A percentile compares a stretch with the other conserved stretches of the same genome.
These are phyloP conservation scores for Muschampia plurimacula DNA, from an alignment of 2,888 invertebrate genomes.

Conservation along the genomic window DNA sequence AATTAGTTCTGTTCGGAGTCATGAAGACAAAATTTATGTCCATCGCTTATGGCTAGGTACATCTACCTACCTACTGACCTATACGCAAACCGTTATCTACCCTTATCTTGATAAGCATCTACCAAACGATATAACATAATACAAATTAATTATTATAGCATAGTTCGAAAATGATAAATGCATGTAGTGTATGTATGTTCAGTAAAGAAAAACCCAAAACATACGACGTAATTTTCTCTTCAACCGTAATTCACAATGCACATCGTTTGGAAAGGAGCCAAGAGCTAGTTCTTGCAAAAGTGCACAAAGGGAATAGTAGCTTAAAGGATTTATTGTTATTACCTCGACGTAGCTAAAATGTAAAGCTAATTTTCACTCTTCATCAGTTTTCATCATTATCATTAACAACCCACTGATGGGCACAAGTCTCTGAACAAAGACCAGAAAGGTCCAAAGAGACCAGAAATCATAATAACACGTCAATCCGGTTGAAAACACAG, in stretches of 20 bases:
- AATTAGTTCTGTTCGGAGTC: too few species aligned
- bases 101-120: too few species aligned
- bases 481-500: too few species aligned
- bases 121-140: too few species aligned
- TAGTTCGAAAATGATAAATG: too few species aligned
- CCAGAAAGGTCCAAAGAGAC: background rate
- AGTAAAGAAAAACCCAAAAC: background rate
- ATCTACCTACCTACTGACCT: too few species aligned
- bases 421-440: background rate
- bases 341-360: slow-evolving; percentile 7
- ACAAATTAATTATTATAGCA: too few species aligned
- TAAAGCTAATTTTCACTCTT: slow-evolving; percentile 11
- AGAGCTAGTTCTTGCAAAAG: slow-evolving; percentile 20
- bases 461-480: too few species aligned
- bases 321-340: slow-evolving; percentile 23
- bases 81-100: too few species aligned
- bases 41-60: too few species aligned
- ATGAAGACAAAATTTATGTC: too few species aligned
- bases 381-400: background rate
- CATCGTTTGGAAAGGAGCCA: slow-evolving; percentile 11
- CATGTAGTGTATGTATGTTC: background rate
- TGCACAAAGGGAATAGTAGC: slow-evolving; percentile 7
- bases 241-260: slow-evolving; percentile 18
- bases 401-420: background rate
- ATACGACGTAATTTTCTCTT: slow-evolving; percentile 5